Conservation (phyloP, 2,113 vertebrate species). For the Mesembrinibis cayennensis region DNA sequence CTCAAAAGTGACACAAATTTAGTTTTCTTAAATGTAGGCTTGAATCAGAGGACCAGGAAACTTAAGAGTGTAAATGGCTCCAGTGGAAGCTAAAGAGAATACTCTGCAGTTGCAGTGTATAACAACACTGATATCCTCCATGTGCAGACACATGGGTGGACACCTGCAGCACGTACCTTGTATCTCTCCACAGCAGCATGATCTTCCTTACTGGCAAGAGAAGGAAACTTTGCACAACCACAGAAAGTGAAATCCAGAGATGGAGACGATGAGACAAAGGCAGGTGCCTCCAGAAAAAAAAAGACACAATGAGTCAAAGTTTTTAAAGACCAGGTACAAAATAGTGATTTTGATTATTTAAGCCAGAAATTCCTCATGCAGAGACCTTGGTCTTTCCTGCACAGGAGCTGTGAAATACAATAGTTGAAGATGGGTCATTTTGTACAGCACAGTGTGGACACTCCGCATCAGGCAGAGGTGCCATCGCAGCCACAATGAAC, state of each 20-base stretch:
- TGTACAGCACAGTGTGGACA: neutral
- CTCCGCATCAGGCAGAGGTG: neutral
- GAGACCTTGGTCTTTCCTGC: neutral
- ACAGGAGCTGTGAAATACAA: neutral
- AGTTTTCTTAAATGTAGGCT: neutral
- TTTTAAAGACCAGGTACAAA: neutral
- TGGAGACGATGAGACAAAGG: neutral
- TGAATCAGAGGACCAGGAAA: neutral
- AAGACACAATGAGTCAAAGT: neutral
- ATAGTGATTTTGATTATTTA: neutral
- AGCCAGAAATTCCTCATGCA: neutral
- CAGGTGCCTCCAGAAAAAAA: neutral
- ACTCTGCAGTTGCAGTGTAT: neutral
- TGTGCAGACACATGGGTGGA: neutral
- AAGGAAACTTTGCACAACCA: neutral
- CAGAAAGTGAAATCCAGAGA: neutral
- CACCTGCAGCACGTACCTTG: neutral
- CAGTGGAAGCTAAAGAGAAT: neutral
- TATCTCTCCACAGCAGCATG: neutral
- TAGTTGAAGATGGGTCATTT: neutral
- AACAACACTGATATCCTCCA: neutral
- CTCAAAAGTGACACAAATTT: neutral
- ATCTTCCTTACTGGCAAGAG: neutral
- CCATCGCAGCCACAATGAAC: rapidly evolving
- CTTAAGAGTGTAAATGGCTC: neutral